A percentile compares a stretch with the other conserved stretches of the same genome.
These are phyloP conservation scores for Allobates femoralis DNA, from an alignment of 2,797 vertebrate genomes.

Conservation along the genomic window DNA sequence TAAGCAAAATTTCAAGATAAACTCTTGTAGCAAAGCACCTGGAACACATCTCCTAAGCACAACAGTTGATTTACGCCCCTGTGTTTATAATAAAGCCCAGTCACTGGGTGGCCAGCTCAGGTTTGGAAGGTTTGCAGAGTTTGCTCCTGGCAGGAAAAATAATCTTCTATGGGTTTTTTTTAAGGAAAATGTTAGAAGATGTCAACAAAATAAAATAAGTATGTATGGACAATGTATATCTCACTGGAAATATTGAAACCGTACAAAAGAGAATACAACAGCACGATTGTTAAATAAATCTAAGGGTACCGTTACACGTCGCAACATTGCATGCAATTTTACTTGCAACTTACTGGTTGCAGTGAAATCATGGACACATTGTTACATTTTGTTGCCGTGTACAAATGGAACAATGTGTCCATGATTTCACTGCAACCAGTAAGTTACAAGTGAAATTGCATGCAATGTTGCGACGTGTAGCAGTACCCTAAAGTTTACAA, in stretches of 20 bases:
- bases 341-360: too few species aligned
- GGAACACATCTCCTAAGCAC: constrained; percentile 50
- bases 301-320: too few species aligned
- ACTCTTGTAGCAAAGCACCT: constrained; percentile 19
- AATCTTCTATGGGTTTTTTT: constrained; percentile 27
- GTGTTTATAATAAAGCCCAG: constrained; percentile 62
- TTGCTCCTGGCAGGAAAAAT: constrained; percentile 44
- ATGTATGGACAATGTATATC: background rate
- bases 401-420: too few species aligned
- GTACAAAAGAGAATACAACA: background rate
- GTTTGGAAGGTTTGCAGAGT: constrained; percentile 49
- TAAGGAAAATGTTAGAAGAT: constrained; percentile 16
- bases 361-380: too few species aligned
- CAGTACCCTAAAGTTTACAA: too few species aligned
- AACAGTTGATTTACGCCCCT: constrained; percentile 49
- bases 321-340: too few species aligned
- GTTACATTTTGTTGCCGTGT: too few species aligned
- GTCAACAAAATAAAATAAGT: constrained; percentile 20
- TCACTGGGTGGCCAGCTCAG: constrained; percentile 53
- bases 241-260: background rate
- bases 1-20: background rate
- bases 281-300: background rate
- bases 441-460: too few species aligned
- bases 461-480: too few species aligned
- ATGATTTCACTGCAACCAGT: too few species aligned